Conservation (phyloP, 2,797 vertebrate species). For the Esox lucius region DNA sequence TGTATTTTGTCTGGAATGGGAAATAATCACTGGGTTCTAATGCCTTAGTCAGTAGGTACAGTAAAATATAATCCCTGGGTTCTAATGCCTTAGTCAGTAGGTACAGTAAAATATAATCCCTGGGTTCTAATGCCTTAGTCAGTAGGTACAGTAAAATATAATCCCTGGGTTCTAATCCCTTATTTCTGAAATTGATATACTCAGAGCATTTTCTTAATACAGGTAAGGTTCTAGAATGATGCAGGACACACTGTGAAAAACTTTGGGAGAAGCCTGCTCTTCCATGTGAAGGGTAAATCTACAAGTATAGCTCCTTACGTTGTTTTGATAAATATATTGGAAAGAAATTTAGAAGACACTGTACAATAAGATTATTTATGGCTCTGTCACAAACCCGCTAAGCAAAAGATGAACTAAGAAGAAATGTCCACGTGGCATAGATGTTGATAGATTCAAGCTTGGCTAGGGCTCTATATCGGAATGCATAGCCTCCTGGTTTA, state of each 20-base stretch:
- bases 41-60: no score
- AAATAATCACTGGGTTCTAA: no score
- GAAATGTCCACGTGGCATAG: constrained; percentile 57
- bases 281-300: constrained; percentile 60
- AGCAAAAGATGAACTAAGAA: constrained; percentile 66
- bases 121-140: no score
- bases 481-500: constrained; percentile 28
- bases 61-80: no score
- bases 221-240: neutral
- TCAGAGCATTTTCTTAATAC: neutral
- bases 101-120: no score
- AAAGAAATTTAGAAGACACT: constrained; percentile 65
- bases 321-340: constrained; percentile 70
- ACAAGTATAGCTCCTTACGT: constrained; percentile 57
- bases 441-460: constrained; percentile 56
- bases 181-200: no score
- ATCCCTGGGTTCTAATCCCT: no score
- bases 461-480: constrained; percentile 31
- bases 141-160: no score
- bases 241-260: constrained; percentile 18
- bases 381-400: constrained; percentile 69
- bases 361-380: constrained; percentile 67
- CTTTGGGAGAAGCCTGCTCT: constrained; percentile 46
- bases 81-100: no score
- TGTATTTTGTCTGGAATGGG: no score